Base-by-base conservation (phyloP, 2,888 invertebrate species). In the Tineola bisselliella region DNA sequence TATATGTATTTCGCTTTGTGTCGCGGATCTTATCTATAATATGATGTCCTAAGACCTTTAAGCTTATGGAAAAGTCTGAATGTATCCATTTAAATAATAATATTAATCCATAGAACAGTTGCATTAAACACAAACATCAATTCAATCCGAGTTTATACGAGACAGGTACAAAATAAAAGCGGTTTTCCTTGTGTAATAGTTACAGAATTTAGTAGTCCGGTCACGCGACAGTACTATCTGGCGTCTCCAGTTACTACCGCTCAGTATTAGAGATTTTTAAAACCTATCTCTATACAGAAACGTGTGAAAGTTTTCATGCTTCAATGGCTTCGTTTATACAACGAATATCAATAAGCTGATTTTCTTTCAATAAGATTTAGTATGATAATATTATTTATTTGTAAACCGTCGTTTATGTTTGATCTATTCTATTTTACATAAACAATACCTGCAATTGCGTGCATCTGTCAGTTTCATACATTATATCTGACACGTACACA, bases 321-420 rank as follows among this genome's bases (percentile, higher is more conserved):
- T 58, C 30, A 61, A 58, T 61, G 15, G 44, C 57, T 61, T 58
- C 56, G 44, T 56, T 58, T 48, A 43, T 61, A 43, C 18, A 12
- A 48, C 17, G 56, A 60, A 60, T 44, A 56, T 18, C 52, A 54
- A 60, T 48, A 48, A 17, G 15, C 13, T 17, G 48, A 17, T 17
- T 15, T 48, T 48, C n/a, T 48, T 48, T 13, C n/a, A 44, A 44
- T n/a, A n/a, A n/a, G 25, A 25, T 25, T 25, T 25, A 25, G 2
- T 25, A 25, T 25, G 25, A 25, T 4, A 25, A 25, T 25, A 25
- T 25, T 25, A 6, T n/a, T 4, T 13, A 8, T n/a, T 4, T 13
- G 13, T 43, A 43, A 43, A 43, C 43, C 8, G n/a, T 43, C 3
- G 43, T 43, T n/a, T 43, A n/a, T 43, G 43, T 43, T 2, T 43